Base-by-base conservation (phyloP, 1,140 invertebrate genomes). In the Penaeus chinensis region DNA sequence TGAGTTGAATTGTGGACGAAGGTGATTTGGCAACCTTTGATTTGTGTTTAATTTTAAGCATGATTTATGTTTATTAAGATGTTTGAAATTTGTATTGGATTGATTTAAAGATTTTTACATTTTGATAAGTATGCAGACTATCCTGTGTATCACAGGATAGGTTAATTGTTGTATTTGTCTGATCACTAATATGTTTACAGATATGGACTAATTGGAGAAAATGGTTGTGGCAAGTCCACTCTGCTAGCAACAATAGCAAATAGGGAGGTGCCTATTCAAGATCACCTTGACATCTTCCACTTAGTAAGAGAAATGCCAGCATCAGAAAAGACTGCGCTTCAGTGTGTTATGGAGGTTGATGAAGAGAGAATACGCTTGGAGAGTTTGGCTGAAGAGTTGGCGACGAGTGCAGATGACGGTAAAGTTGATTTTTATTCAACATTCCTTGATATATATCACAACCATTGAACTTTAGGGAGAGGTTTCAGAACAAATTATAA, bases 331-430 rank as follows among this genome's bases (percentile, higher is more conserved):
- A 93, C 94, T 20, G 99, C 99, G 11, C 93, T 99, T 20, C 94
- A 99, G 92, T 97, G 97, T 92, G 99, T 99, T 13, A 98, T 99
- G 96, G 98, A 99, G 92, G 99, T 99, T 0, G 99, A 99, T 91
- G 95, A 98, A 91, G 98, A 99, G 92, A 94, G 98, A 78, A 94
- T 98, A 60, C 94, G 96, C 81, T 93, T 99, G 13, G 99, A 99
- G 92, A 96, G 96, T 91, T 93, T 99, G 32, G 98, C 98, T 4
- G 99, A 99, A 91, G 95, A 96, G 91, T 93, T 99, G 65, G 95
- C 96, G 5, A 94, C 96, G 65, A 96, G 95, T 91, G 95, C 96
- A 80, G 98, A 99, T 93, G 97, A 99, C 92, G 97, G 95, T 94
- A 93, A 91, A 92, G 92, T 89, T 19, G 1, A 78, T 63, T 63